Evolutionary conservation across 2,888 invertebrate species (phyloP).

Genomic region (Liodrosophila aerea): DNA sequence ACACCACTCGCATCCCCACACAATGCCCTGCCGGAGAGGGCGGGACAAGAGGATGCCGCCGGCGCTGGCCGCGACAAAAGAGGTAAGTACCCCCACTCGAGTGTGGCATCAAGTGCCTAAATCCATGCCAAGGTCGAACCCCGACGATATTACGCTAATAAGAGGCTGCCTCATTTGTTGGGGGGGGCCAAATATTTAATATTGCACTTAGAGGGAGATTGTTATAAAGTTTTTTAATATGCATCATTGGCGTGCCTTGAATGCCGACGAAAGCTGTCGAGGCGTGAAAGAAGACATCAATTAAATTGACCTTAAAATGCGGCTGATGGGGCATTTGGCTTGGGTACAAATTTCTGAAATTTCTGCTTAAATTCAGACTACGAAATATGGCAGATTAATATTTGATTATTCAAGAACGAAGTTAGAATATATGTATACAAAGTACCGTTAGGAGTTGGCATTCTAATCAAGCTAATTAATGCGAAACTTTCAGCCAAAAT

Average conservation of each 20-base stretch:
- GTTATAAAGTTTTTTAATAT: conserved; percentile 14
- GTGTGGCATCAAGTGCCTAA: conserved; percentile 40
- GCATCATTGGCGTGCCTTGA: conserved; percentile 3
- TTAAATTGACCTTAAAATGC: conserved; percentile 21
- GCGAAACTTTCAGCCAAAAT: conserved; percentile 8
- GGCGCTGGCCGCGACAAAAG: conserved; percentile 59
- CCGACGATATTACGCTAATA: no score
- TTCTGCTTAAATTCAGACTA: neutral
- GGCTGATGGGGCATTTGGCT: neutral
- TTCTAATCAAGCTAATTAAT: conserved; percentile 18
- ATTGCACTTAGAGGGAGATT: conserved; percentile 52
- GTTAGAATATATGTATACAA: no score
- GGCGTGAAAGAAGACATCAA: conserved; percentile 27
- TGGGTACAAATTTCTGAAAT: neutral
- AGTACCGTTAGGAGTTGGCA: conserved; percentile 8
- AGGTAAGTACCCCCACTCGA: conserved; percentile 54
- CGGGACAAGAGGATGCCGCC: conserved; percentile 1
- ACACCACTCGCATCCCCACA: conserved; percentile 19
- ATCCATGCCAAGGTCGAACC: conserved; percentile 51
- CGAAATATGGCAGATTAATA: neutral
- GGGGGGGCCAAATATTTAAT: conserved; percentile 56
- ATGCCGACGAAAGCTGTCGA: conserved; percentile 22
- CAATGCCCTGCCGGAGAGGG: conserved; percentile 5
- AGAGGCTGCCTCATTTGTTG: conserved; percentile 50
- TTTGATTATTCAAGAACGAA: no score